Evolutionary conservation across 2,797 vertebrate genomes (phyloP).

Genomic region (Trichosurus vulpecula): DNA sequence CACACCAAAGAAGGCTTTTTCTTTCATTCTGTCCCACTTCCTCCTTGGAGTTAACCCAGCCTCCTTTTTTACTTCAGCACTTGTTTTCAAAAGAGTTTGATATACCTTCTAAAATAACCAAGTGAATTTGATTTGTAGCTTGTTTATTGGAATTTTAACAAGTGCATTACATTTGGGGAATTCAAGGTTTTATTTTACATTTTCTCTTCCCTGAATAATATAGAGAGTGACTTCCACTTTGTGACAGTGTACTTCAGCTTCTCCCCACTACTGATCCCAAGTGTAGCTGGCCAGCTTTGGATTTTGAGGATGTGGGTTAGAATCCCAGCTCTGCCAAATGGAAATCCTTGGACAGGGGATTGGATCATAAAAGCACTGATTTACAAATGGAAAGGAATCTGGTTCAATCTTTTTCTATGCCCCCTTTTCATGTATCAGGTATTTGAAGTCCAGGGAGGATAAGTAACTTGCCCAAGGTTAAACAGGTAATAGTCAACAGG

Average conservation of each 20-base stretch:
- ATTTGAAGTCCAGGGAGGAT: background rate
- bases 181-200: background rate
- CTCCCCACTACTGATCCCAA: background rate
- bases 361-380: background rate
- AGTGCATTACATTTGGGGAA: background rate
- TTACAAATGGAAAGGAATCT: background rate
- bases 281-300: background rate
- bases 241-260: background rate
- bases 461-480: background rate
- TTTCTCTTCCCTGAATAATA: background rate
- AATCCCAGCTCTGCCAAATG: background rate
- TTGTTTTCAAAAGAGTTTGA: constrained; percentile 51
- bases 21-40: background rate
- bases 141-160: background rate
- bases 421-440: background rate
- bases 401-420: background rate
- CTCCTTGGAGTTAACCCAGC: background rate
- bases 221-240: background rate
- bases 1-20: background rate
- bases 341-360: background rate
- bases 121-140: constrained; percentile 41
- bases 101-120: constrained; percentile 36
- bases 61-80: constrained; percentile 4
- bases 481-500: background rate
- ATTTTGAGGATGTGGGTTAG: background rate